Base-by-base conservation (phyloP, 2,113 vertebrate species). In the Bubo scandiacus region DNA sequence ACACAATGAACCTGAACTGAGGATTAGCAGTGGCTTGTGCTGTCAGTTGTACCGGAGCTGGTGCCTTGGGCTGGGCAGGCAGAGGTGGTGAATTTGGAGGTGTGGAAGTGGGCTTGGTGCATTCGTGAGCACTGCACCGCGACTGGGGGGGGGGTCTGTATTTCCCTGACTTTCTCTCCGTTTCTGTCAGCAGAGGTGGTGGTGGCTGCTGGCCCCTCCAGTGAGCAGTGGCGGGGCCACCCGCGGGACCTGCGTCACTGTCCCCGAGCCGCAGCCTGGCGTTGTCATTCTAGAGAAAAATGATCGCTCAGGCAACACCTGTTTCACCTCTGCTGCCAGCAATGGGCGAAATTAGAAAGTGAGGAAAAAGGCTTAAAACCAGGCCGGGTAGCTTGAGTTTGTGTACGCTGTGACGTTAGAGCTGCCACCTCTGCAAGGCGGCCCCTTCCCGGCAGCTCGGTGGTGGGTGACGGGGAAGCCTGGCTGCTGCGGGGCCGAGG, bases 11-110 rank as follows among this genome's bases (percentile, higher is more conserved):
- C 57, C 55, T 51, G 63, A 9, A 0, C 25, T 9, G 72, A 3
- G 86, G 88, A 17, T 36, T 23, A 14, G 68, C 51, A 27, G 80
- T 3, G 4, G 77, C 70, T 72, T 1, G 2, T 8, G 65, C 77
- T 54, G 32, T 3, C 29, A 2, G 51, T 5, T 7, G 8, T 2
- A 0, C 11, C 15, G 0, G 49, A 16, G 72, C 45, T 3, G 7
- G 2, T 2, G 27, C 1, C 2, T 0, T 11, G n/a, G 75, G 78
- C 86, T 40, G 49, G 61, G 42, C 21, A 12, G 68, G 27, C 5
- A 4, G 49, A 27, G 80, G 10, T 9, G 73, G 25, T 29, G 66
- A 34, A 2, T 10, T 30, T n/a, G 51, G 79, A 26, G 59, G 23
- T 9, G 43, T 54, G 54, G 11, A 5, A 3, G 18, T 20, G 42